Evolutionary conservation across 2,888 invertebrate species (phyloP).

Genomic region (Elaeidobius kamerunicus): DNA sequence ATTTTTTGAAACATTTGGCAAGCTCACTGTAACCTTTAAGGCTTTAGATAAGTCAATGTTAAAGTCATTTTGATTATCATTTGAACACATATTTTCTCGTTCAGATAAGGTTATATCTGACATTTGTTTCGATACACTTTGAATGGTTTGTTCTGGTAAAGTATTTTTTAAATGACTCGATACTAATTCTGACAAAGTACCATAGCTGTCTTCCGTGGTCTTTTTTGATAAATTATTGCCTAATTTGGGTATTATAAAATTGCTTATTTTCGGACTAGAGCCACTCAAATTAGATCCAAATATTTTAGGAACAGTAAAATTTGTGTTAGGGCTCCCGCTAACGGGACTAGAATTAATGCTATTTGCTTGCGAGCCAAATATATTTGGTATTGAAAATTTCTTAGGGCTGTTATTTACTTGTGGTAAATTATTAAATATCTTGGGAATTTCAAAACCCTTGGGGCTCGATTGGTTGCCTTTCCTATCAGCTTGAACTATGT

Average conservation of each 20-base stretch:
- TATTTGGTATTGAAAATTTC: conserved; percentile 17
- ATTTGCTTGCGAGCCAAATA: conserved; percentile 7
- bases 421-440: conserved; percentile 11
- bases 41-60: conserved; percentile 51
- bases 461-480: conserved; percentile 5
- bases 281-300: conserved; percentile 4
- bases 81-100: conserved; percentile 2
- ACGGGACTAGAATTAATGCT: neutral
- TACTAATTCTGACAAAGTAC: conserved; percentile 36
- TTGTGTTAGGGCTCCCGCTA: conserved; percentile 5
- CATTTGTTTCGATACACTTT: conserved; percentile 18
- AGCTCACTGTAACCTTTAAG: conserved; percentile 39
- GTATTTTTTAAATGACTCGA: conserved; percentile 36
- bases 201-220: conserved; percentile 24
- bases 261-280: neutral
- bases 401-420: conserved; percentile 2
- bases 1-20: conserved; percentile 32
- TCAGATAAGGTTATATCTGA: conserved; percentile 9
- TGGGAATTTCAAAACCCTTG: conserved; percentile 25
- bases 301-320: conserved; percentile 16
- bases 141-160: conserved; percentile 1
- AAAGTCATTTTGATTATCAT: conserved; percentile 30
- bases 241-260: neutral
- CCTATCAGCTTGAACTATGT: too few relatives aligned
- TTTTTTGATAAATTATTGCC: neutral